These are phyloP conservation scores for Drosophila sucinea DNA, from an alignment of 1,140 invertebrate species.

Conservation along the genomic window DNA sequence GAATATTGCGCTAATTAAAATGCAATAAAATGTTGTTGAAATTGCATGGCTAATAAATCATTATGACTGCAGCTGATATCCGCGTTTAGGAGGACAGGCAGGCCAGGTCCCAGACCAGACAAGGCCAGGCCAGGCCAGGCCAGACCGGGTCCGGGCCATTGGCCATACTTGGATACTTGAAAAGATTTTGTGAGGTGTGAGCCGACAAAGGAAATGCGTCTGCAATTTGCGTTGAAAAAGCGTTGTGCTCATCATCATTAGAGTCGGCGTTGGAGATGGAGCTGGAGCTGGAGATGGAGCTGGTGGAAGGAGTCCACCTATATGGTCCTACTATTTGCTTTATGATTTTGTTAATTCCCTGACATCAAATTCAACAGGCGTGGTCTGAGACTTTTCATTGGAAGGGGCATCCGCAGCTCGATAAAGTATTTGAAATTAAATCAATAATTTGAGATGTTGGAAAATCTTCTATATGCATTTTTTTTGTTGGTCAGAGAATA, in stretches of 20 bases:
- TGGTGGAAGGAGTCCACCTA: slow-evolving; percentile 14
- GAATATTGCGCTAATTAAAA: slow-evolving; percentile 79
- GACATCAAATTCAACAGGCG: slow-evolving; percentile 10
- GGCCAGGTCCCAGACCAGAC: background rate
- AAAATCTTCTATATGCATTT: too few species aligned
- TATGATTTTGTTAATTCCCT: slow-evolving; percentile 77
- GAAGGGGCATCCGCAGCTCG: background rate
- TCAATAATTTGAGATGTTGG: too few species aligned
- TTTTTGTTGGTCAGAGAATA: too few species aligned
- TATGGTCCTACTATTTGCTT: slow-evolving; percentile 69
- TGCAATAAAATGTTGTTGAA: slow-evolving; percentile 74
- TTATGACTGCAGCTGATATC: slow-evolving; percentile 52
- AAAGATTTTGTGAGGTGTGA: slow-evolving; percentile 70
- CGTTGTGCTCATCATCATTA: slow-evolving; percentile 79
- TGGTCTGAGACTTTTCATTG: background rate
- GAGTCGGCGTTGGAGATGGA: slow-evolving; percentile 37
- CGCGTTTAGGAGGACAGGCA: slow-evolving; percentile 5
- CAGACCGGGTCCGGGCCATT: background rate
- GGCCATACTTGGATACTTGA: slow-evolving; percentile 24
- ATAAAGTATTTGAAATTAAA: background rate
- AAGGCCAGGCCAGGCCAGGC: background rate
- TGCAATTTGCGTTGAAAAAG: slow-evolving; percentile 76
- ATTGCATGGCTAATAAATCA: slow-evolving; percentile 76
- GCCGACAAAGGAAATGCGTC: slow-evolving; percentile 79
- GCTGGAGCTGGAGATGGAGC: background rate